Evolutionary conservation across 2,888 invertebrate species (phyloP).

Genomic region (Diaprepes abbreviatus): DNA sequence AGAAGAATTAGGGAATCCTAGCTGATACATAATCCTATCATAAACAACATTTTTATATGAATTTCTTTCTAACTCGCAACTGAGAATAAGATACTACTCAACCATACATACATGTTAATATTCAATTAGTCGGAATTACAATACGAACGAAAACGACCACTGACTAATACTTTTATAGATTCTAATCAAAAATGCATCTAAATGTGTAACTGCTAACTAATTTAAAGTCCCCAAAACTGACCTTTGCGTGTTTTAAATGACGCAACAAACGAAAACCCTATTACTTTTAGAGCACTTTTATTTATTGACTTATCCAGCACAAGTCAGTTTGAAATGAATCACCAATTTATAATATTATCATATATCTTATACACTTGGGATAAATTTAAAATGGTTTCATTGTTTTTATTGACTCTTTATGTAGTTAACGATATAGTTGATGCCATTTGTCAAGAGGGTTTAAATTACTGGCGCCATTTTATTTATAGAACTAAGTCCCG

Average conservation of each 20-base stretch:
- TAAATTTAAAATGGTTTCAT: slow-evolving; percentile 12
- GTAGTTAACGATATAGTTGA: background rate
- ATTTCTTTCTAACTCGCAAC: no score
- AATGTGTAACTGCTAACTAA: background rate
- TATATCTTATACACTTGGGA: slow-evolving; percentile 13
- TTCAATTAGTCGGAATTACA: no score
- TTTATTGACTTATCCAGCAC: slow-evolving; percentile 23
- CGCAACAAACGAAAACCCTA: slow-evolving; percentile 2
- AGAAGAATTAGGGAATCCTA: no score
- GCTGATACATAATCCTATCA: no score
- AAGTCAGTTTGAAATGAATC: slow-evolving; percentile 26
- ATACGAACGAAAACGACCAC: background rate
- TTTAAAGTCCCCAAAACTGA: slow-evolving; percentile 2
- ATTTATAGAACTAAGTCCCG: no score
- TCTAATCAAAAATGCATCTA: background rate
- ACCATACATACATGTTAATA: no score
- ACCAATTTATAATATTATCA: slow-evolving; percentile 14
- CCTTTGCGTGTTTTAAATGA: slow-evolving; percentile 5
- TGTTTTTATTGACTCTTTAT: slow-evolving; percentile 8
- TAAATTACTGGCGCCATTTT: slow-evolving; percentile 6
- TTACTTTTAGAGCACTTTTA: slow-evolving; percentile 16
- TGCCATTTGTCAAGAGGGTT: slow-evolving; percentile 8
- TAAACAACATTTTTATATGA: no score
- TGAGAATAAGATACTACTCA: no score
- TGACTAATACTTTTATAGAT: slow-evolving; percentile 2